Conservation (phyloP, 2,888 invertebrate species). For the Arctia plantaginis region DNA sequence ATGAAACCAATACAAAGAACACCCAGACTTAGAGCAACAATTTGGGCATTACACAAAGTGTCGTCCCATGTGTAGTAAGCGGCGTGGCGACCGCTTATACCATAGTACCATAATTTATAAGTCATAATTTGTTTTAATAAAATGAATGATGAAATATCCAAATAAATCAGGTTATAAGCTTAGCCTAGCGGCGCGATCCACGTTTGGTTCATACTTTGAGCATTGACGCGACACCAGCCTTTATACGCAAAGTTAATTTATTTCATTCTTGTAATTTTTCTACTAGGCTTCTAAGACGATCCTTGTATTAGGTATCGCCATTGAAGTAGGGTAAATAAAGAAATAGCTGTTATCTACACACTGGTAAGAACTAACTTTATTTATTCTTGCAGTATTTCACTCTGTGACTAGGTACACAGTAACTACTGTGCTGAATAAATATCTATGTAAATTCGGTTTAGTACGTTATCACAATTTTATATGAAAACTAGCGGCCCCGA, state of each 20-base stretch:
- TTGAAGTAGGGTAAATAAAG: not conserved
- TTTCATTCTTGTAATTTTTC: not conserved
- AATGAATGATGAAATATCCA: not conserved
- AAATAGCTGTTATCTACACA: not conserved
- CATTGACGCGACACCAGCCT: not conserved
- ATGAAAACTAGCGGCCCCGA: no score
- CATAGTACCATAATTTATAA: no score
- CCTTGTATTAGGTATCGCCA: not conserved
- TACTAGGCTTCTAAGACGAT: not conserved
- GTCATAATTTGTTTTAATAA: not conserved
- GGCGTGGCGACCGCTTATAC: no score
- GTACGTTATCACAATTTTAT: no score
- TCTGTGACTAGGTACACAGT: no score
- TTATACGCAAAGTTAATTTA: not conserved
- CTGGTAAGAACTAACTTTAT: not conserved
- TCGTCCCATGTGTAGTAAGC: no score
- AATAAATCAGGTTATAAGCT: not conserved
- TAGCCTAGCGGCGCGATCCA: not conserved
- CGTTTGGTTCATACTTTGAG: not conserved
- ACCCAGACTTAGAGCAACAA: no score
- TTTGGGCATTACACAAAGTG: no score
- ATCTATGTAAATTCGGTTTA: no score
- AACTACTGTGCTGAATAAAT: no score
- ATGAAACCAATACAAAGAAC: no score
- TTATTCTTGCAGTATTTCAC: not conserved